Percentiles rank a stretch among this genome's conserved stretches.
phyloP scores from a whole-genome alignment of 2,888 invertebrate species.

The Listrodromus nycthemerus region DNA sequence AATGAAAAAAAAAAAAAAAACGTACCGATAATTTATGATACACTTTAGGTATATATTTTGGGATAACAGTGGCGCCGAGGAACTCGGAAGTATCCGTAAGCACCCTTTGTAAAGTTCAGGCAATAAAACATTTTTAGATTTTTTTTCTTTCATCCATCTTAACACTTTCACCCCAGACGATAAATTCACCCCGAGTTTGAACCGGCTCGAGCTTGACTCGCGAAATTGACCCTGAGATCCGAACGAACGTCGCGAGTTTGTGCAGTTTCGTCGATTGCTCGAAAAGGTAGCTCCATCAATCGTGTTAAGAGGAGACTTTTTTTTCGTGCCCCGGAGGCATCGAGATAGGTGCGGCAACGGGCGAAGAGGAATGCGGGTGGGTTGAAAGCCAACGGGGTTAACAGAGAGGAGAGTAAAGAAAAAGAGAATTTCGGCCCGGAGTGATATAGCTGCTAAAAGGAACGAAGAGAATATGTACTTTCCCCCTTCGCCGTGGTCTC shows the following conservation, averaged over 20 bases:
- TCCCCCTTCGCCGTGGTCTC: conserved; percentile 51
- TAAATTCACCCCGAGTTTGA: background rate
- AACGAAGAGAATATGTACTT: conserved; percentile 54
- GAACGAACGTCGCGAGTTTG: conserved; percentile 19
- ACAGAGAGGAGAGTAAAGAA: conserved; percentile 10
- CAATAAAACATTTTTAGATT: background rate
- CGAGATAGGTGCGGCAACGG: conserved; percentile 23
- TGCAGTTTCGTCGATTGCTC: conserved; percentile 25
- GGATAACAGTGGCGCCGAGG: background rate
- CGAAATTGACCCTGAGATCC: background rate
- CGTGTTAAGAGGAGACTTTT: conserved; percentile 43
- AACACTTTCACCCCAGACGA: background rate
- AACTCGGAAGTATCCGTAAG: background rate
- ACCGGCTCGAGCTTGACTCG: background rate
- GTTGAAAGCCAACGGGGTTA: conserved; percentile 25
- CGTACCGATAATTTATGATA: background rate
- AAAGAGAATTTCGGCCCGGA: conserved; percentile 35
- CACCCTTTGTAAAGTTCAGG: too few relatives aligned
- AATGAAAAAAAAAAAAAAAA: background rate
- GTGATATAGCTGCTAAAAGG: conserved; percentile 41
- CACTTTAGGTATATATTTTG: background rate
- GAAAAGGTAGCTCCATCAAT: conserved; percentile 44
- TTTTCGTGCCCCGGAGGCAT: conserved; percentile 54
- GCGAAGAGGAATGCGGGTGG: conserved; percentile 44
- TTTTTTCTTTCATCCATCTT: background rate